Evolutionary conservation across 2,888 invertebrate genomes (phyloP).

Genomic region (Diarsia brunnea): DNA sequence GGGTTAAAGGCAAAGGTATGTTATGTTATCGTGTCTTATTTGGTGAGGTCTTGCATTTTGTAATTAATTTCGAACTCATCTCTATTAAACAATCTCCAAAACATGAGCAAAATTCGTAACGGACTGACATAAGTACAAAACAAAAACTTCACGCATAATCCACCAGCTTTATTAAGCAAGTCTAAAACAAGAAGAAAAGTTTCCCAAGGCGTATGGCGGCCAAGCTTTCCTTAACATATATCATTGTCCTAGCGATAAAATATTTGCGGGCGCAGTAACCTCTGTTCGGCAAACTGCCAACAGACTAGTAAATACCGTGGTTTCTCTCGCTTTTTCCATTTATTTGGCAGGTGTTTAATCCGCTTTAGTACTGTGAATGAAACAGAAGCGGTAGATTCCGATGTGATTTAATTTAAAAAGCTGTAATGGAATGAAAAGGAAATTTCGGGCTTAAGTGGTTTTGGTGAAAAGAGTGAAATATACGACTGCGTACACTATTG

Average conservation of each 20-base stretch:
- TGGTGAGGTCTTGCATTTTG: not conserved
- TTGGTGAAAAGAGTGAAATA: constrained; percentile 17
- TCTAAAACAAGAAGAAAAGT: constrained; percentile 29
- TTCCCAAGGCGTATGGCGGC: constrained; percentile 22
- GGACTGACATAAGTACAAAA: not conserved
- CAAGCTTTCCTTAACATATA: constrained; percentile 42
- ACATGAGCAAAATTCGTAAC: not conserved
- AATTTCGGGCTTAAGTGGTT: constrained; percentile 28
- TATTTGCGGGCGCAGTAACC: constrained; percentile 52
- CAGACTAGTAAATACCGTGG: constrained; percentile 44
- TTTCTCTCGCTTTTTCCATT: constrained; percentile 43
- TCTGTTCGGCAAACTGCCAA: constrained; percentile 51
- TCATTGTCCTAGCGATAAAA: constrained; percentile 53
- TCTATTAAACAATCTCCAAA: not conserved
- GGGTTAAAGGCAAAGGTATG: too few relatives aligned
- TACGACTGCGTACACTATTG: constrained; percentile 1
- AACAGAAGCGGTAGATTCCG: constrained; percentile 29
- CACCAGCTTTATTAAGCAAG: not conserved
- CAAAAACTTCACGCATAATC: not conserved
- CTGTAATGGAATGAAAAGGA: constrained; percentile 40
- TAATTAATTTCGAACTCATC: not conserved
- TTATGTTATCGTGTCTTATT: not conserved
- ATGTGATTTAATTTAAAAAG: constrained; percentile 42
- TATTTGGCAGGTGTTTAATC: constrained; percentile 63
- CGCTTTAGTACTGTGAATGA: constrained; percentile 44